Conservation (phyloP, 2,113 vertebrate species). For the Apodemus speciosus region DNA sequence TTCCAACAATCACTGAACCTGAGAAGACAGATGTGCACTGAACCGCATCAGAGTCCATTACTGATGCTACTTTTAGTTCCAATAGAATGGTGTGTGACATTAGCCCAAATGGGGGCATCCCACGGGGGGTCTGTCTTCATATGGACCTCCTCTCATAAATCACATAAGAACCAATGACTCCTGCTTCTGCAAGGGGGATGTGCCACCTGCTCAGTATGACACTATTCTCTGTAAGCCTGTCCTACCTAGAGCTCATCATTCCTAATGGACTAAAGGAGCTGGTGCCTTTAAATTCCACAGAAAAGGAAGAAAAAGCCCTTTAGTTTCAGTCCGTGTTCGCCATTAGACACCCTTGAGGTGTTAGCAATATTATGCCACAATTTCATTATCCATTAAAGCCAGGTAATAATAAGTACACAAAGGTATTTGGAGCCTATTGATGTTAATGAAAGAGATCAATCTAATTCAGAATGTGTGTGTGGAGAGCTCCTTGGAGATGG, state of each 20-base stretch:
- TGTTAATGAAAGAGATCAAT: slow-evolving; percentile 85
- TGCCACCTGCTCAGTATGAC: neutral
- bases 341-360: slow-evolving; percentile 87
- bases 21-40: neutral
- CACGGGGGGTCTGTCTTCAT: neutral
- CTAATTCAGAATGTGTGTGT: slow-evolving; percentile 76
- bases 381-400: slow-evolving; percentile 85
- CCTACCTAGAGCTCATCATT: neutral
- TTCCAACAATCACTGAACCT: neutral
- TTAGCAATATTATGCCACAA: slow-evolving; percentile 82
- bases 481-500: slow-evolving; percentile 71
- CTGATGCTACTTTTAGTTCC: neutral
- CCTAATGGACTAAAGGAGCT: slow-evolving; percentile 50
- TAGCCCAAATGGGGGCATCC: neutral
- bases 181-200: no score
- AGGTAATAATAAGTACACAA: slow-evolving; percentile 79
- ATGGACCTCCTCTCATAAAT: neutral
- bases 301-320: slow-evolving; percentile 65
- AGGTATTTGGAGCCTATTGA: slow-evolving; percentile 84
- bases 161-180: neutral
- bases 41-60: neutral
- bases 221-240: neutral
- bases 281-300: slow-evolving; percentile 75
- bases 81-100: neutral
- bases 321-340: slow-evolving; percentile 73